Evolutionary conservation across 2,113 vertebrate species (phyloP).

Genomic region (Nannospalax galili): DNA sequence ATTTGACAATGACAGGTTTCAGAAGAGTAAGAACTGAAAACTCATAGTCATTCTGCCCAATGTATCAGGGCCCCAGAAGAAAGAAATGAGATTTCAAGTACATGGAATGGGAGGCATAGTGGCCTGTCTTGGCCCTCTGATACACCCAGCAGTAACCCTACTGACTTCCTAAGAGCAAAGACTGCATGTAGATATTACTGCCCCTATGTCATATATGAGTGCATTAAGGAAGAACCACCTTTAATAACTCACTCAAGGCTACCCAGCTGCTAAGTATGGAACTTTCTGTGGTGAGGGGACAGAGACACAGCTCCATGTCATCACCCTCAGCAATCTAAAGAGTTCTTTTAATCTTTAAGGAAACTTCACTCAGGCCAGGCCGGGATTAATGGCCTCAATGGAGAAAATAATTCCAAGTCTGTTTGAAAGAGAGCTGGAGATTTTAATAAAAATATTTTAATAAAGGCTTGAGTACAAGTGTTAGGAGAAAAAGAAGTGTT

Average conservation of each 20-base stretch:
- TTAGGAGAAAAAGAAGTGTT: too few relatives aligned
- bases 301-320: too few relatives aligned
- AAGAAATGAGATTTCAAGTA: not conserved
- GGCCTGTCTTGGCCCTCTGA: not conserved
- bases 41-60: not conserved
- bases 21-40: not conserved
- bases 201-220: not conserved
- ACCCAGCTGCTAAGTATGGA: not conserved
- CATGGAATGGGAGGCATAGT: not conserved
- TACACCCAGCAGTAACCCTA: not conserved
- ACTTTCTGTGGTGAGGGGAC: too few relatives aligned
- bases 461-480: too few relatives aligned
- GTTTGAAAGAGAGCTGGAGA: too few relatives aligned
- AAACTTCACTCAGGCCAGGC: too few relatives aligned
- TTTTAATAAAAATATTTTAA: too few relatives aligned
- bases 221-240: not conserved
- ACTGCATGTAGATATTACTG: not conserved
- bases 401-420: too few relatives aligned
- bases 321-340: too few relatives aligned
- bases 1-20: not conserved
- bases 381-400: too few relatives aligned
- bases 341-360: too few relatives aligned
- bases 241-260: not conserved
- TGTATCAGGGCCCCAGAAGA: not conserved
- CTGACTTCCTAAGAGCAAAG: conserved; percentile 38